Evolutionary conservation across 1,140 invertebrate genomes (phyloP).

Genomic region (Conus betulinus): DNA sequence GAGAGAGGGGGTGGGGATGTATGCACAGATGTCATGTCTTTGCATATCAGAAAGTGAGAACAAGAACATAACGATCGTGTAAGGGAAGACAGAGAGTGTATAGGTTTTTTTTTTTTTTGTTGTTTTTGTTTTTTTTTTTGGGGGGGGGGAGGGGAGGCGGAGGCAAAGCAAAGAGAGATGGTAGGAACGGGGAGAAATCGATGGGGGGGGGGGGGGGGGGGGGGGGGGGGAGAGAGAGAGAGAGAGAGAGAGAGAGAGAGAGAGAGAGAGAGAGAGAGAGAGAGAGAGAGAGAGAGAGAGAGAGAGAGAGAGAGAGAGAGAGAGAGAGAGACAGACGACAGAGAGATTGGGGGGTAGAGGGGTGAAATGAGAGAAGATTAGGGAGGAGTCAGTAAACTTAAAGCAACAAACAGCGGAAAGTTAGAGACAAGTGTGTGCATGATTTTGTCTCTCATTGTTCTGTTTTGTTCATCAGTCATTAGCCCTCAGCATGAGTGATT

Average conservation of each 20-base stretch:
- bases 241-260: background rate
- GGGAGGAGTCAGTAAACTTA: no score
- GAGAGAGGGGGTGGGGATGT: background rate
- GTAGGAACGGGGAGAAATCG: background rate
- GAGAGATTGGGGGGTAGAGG: no score
- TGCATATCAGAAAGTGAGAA: background rate
- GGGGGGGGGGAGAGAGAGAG: background rate
- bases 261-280: background rate
- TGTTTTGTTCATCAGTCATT: no score
- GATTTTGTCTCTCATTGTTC: no score
- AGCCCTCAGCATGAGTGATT: no score
- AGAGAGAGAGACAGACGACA: background rate
- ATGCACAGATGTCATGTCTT: no score
- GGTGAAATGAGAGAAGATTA: no score
- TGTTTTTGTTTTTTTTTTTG: no score
- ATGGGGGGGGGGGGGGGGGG: background rate
- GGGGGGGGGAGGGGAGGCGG: no score
- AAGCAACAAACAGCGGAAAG: no score
- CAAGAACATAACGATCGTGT: background rate
- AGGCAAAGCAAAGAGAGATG: background rate
- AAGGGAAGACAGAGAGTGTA: background rate
- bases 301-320: constrained; percentile 6
- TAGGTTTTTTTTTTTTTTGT: no score
- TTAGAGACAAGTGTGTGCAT: no score
- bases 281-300: constrained; percentile 6